Percentiles rank a stretch among this genome's conserved stretches.
phyloP scores from a whole-genome alignment of 2,113 vertebrate species.

The Gopherus flavomarginatus region DNA sequence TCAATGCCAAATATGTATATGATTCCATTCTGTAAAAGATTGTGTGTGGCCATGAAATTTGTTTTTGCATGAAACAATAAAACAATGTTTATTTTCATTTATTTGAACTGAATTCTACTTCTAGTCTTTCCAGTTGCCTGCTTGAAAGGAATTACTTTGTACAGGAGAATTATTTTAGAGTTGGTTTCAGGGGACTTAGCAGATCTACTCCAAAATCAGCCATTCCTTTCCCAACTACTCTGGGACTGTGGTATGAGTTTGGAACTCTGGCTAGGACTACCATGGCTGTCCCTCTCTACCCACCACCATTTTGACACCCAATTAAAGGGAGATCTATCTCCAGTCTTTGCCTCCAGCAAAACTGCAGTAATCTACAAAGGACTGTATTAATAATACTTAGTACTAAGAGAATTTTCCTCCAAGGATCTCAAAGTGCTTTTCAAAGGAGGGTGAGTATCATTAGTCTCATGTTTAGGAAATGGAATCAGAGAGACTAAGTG shows the following conservation, averaged over 20 bases:
- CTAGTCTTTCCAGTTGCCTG: not conserved
- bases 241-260: not conserved
- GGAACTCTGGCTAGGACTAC: not conserved
- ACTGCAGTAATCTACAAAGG: not conserved
- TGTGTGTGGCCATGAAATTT: slow-evolving; percentile 19
- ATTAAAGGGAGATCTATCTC: not conserved
- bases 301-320: not conserved
- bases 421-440: not conserved
- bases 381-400: rapidly evolving
- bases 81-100: slow-evolving; percentile 39
- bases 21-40: not conserved
- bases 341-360: not conserved
- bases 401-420: not conserved
- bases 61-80: slow-evolving; percentile 67
- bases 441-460: not conserved
- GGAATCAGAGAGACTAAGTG: rapidly evolving
- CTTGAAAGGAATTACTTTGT: rapidly evolving
- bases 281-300: rapidly evolving
- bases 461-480: rapidly evolving
- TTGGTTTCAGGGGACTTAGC: rapidly evolving
- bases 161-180: not conserved
- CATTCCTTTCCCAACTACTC: rapidly evolving
- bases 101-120: not conserved
- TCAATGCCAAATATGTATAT: not conserved
- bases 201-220: not conserved